A percentile compares a stretch with the other conserved stretches of the same genome.
Conservation (phyloP, 2,888 invertebrate genomes). For the Tenthredo amoena region DNA sequence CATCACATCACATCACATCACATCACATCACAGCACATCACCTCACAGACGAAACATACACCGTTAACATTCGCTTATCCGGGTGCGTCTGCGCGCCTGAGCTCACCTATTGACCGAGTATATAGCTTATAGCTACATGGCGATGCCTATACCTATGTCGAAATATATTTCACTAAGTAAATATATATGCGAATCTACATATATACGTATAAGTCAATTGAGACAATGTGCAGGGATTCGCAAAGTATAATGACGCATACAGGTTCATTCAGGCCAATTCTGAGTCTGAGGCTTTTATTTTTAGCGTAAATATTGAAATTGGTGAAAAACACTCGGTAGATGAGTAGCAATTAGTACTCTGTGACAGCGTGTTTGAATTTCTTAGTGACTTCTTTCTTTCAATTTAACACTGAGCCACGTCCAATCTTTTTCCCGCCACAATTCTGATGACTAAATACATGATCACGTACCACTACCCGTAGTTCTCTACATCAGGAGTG, state of each 20-base stretch:
- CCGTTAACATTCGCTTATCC: conserved; percentile 58
- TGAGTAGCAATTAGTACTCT: neutral
- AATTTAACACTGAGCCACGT: neutral
- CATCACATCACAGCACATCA: conserved; percentile 56
- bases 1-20: conserved; percentile 59
- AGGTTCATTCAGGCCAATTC: neutral
- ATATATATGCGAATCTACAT: neutral
- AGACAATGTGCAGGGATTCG: neutral
- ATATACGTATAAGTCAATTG: neutral
- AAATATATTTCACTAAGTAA: conserved; percentile 23
- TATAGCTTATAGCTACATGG: conserved; percentile 54
- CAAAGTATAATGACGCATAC: neutral
- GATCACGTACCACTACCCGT: neutral
- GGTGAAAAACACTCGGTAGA: neutral
- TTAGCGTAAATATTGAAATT: neutral
- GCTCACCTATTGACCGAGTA: conserved; percentile 76
- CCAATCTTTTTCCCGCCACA: neutral
- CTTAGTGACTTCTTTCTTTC: neutral
- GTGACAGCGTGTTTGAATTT: neutral
- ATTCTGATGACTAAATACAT: neutral
- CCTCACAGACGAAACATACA: conserved; percentile 40
- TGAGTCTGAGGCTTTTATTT: neutral
- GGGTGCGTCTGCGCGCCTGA: conserved; percentile 74
- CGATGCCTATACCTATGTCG: neutral
- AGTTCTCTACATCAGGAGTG: neutral